Conservation (phyloP, 2,113 vertebrate genomes). For the Actenoides hombroni region DNA sequence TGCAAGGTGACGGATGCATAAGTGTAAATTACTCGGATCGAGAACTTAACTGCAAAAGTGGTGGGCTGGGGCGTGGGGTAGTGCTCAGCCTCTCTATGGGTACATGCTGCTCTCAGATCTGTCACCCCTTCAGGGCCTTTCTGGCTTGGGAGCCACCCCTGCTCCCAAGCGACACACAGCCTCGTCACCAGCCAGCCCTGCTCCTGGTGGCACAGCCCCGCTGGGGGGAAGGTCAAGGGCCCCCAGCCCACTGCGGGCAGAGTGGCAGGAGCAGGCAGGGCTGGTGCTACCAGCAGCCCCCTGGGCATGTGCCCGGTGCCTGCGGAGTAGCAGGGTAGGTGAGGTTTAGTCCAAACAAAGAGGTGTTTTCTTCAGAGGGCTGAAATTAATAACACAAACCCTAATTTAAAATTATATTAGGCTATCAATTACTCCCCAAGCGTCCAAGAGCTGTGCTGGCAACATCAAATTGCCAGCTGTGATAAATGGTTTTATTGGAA, state of each 20-base stretch:
- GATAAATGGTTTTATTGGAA: constrained; percentile 66
- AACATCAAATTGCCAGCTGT: constrained; percentile 65
- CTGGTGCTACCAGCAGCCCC: background rate
- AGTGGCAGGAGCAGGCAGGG: background rate
- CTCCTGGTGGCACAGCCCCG: rapidly evolving
- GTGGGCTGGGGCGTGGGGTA: background rate
- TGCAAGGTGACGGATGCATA: background rate
- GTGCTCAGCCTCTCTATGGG: rapidly evolving
- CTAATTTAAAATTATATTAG: constrained; percentile 72
- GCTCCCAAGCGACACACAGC: background rate
- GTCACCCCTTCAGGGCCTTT: background rate
- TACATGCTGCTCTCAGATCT: rapidly evolving
- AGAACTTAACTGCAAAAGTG: background rate
- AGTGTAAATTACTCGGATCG: background rate
- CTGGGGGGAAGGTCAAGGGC: rapidly evolving
- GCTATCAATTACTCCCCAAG: constrained; percentile 61
- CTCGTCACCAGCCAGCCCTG: background rate
- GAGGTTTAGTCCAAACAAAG: background rate
- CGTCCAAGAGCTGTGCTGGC: constrained; percentile 25
- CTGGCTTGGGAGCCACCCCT: background rate
- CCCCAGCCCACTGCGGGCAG: rapidly evolving
- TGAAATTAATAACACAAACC: constrained; percentile 61
- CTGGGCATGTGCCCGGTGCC: rapidly evolving
- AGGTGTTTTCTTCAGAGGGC: constrained; percentile 40
- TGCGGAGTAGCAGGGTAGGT: background rate